Evolutionary conservation across 2,797 vertebrate genomes (phyloP), one percentile per base, ranked within the genome.

Genomic region (Darevskia mixta): DNA sequence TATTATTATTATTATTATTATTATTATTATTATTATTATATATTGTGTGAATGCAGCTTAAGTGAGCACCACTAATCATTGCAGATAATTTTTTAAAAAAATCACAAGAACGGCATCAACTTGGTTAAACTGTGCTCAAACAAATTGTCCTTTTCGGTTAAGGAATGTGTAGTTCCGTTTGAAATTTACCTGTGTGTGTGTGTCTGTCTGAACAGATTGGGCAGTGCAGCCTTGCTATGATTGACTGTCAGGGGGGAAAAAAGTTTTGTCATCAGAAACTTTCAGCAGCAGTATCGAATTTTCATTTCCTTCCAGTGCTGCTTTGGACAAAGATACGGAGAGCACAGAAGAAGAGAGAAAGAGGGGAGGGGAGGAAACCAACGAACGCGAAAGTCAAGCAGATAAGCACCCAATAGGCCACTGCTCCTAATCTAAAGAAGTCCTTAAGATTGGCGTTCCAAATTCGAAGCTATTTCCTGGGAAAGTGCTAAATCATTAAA

Each of bases 401-500:
- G 49, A 81, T 38, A 91, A 80, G 61, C 55, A 81, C 64, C 82
- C 77, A 81, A 67, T 89, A 82, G 18, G 27, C 83, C 86, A 61
- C 67, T 85, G 58, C n/a, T 88, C 32, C 87, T 86, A 86, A 80
- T 79, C 83, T 92, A 73, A 85, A 91, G 4, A 10, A 75, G 2
- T 85, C 89, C 79, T 93, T 81, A 55, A 66, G 41, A 20, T 0
- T 32, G 27, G 49, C 88, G 8, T 82, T 41, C 35, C 45, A 82
- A 84, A 49, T 64, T 86, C 87, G 49, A 83, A 84, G 66, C 41
- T 69, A 77, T 90, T 89, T 93, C 75, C 55, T 87, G 85, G 45
- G 35, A 27, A 79, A 88, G 23, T 67, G 85, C 82, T 82, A 76
- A 27, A 71, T 55, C 0, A 0, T 83, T 83, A 83, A 88, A 66